Conservation (phyloP, 1,140 invertebrate species). For the Vanessa atalanta region DNA sequence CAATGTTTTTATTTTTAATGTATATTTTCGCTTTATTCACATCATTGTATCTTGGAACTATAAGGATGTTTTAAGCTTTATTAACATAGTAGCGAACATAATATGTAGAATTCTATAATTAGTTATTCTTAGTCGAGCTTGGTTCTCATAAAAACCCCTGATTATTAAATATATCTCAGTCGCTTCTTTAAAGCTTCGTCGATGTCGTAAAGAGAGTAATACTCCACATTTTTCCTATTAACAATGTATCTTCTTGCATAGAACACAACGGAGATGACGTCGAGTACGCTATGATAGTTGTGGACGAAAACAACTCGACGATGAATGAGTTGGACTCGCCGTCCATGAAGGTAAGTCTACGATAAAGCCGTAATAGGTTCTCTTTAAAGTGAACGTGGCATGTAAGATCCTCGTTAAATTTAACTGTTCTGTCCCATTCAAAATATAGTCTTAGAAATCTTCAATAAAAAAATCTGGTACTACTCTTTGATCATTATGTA, state of each 20-base stretch:
- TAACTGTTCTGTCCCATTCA: slow-evolving; percentile 4
- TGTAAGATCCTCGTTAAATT: slow-evolving; percentile 7
- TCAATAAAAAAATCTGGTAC: background rate
- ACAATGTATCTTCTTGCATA: slow-evolving; percentile 42
- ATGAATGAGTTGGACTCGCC: slow-evolving; percentile 90
- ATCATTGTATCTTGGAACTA: background rate
- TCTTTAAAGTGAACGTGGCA: slow-evolving; percentile 25
- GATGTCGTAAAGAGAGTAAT: slow-evolving; percentile 21
- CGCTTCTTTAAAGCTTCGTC: slow-evolving; percentile 34
- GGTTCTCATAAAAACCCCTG: background rate
- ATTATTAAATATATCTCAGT: background rate
- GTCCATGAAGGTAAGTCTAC: slow-evolving; percentile 88
- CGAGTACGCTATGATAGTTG: slow-evolving; percentile 94
- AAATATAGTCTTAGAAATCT: slow-evolving; percentile 3
- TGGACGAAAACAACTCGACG: slow-evolving; percentile 93
- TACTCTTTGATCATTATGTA: slow-evolving; percentile 4
- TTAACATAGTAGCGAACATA: background rate
- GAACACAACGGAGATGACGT: slow-evolving; percentile 86
- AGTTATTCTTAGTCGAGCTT: background rate
- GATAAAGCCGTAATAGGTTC: background rate
- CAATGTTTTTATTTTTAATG: background rate
- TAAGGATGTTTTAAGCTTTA: background rate
- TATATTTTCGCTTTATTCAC: background rate
- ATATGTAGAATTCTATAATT: background rate
- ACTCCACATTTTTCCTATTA: slow-evolving; percentile 19